Base-by-base conservation (phyloP, 2,113 vertebrate genomes). In the Limanda limanda region DNA sequence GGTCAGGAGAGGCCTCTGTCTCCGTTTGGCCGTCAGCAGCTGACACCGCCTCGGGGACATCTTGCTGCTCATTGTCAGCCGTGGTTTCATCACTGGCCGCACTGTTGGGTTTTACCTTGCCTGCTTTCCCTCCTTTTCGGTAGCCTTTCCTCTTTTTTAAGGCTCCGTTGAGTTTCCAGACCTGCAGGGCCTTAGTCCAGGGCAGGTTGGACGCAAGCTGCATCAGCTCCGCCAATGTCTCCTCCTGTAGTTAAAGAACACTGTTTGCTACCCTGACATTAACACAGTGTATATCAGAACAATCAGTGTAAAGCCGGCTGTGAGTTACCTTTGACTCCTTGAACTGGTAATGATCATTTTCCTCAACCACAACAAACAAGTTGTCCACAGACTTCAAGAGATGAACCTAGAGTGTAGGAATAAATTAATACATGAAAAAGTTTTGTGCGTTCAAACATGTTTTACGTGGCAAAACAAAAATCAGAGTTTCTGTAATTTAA, bases 371-470 rank as follows among this genome's bases (percentile, higher is more conserved):
- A 25, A 99, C 97, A 91, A 98, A 99, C 40, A 99, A 90, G 73
- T 99, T 99, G 90, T 99, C 98, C 79, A 99, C 96, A 24, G 97
- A 99, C 82, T 94, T 94, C 25, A 99, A 91, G 4, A 89, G 95
- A 87, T 99, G 98, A 71, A 98, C 96, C 98, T 99, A 11, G 3
- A 58, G 25, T 3, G 3, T n/a, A 15, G 8, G 31, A 31, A 31
- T 31, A 70, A 52, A 18, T 35, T 3, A 45, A 11, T 20, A 11
- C 2, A 62, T 20, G 8, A 40, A 6, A 4, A 69, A 3, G 25
- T 68, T 13, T 2, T 42, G 40, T 42, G 40, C 12, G 12, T 13
- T 42, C 11, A 42, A 42, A 56, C 14, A 20, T 11, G 35, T 62
- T 21, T 51, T 23, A 51, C 3, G 13, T 11, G 40, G 10, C 40